Conservation (phyloP, 2,113 vertebrate species). For the Gyps fulvus region DNA sequence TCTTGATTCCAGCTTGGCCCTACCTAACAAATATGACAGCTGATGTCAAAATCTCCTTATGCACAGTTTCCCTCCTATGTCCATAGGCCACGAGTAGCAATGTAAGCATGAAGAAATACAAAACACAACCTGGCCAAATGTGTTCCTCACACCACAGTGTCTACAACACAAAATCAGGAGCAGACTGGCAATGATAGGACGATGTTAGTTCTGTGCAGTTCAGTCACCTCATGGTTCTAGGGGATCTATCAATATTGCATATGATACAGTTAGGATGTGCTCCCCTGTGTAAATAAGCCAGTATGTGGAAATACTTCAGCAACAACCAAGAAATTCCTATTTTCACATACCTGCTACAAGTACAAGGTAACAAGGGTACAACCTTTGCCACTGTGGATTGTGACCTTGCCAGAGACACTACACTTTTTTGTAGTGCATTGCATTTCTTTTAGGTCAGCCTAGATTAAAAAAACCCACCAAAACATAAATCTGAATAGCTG, state of each 20-base stretch:
- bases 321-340: background rate
- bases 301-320: background rate
- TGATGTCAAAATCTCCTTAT: background rate
- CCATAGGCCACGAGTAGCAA: background rate
- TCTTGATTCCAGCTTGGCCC: background rate
- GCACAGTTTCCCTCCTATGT: background rate
- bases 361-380: background rate
- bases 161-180: background rate
- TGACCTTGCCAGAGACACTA: background rate
- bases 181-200: background rate
- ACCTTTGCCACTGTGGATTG: background rate
- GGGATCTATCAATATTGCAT: background rate
- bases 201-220: background rate
- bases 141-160: background rate
- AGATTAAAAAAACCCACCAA: background rate
- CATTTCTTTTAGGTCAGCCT: background rate
- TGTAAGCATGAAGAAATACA: background rate
- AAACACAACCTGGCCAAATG: background rate
- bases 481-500: background rate
- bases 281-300: background rate
- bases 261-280: background rate
- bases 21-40: background rate
- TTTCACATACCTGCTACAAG: background rate
- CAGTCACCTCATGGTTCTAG: background rate
- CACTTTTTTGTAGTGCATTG: background rate